phyloP scores from a whole-genome alignment of 92 coral and sea anemone genomes.

The Blastomussa wellsi region DNA sequence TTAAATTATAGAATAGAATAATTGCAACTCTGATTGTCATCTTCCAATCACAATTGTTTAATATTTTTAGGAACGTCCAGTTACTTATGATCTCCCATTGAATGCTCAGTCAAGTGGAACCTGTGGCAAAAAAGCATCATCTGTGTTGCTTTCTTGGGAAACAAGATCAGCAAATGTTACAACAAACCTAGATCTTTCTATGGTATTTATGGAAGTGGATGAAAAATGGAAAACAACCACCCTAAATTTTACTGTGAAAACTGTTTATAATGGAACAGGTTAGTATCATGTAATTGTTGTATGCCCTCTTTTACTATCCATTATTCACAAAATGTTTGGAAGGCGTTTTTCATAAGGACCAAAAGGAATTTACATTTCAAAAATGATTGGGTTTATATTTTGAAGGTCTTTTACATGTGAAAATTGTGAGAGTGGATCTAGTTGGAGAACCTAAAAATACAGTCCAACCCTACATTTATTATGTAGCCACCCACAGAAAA shows the following conservation, averaged over 20 bases:
- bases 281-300: neutral
- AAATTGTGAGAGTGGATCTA: too few species aligned
- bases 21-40: neutral
- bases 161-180: too few species aligned
- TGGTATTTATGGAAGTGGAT: neutral
- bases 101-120: slow-evolving; percentile 32
- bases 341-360: too few species aligned
- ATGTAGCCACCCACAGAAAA: too few species aligned
- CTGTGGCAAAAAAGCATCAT: slow-evolving; percentile 7
- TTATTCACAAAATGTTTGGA: neutral
- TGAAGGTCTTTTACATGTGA: too few species aligned
- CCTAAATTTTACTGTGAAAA: slow-evolving; percentile 10
- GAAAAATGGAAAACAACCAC: slow-evolving; percentile 18
- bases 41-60: neutral
- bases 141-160: slow-evolving; percentile 20
- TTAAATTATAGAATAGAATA: neutral
- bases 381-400: too few species aligned
- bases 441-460: too few species aligned
- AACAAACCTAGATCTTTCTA: slow-evolving; percentile 7
- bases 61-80: neutral
- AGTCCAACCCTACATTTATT: too few species aligned
- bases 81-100: slow-evolving; percentile 7
- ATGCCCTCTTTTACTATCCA: neutral
- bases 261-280: slow-evolving; percentile 27
- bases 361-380: too few species aligned